Conservation (phyloP, 2,113 vertebrate species). For the Oryctolagus cuniculus region mOryCun1.1 NC_091447.1:59273501-59274000, state of each 20-base stretch:
- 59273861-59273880: no score
- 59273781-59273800: no score
- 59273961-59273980: no score
- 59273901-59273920: no score
- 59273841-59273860: no score
- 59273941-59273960: no score
- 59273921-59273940: no score
- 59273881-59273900: no score
- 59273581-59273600: conserved; percentile 99
- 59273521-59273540: conserved; percentile 98
- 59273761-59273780: neutral
- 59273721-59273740: conserved; percentile 90
- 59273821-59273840: no score
- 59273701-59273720: conserved; percentile 95
- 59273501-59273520: conserved; percentile 98
- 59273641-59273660: conserved; percentile 96
- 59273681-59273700: conserved; percentile 99
- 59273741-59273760: rapidly evolving
- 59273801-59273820: no score
- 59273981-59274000: no score
- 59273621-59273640: conserved; percentile 99
- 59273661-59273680: conserved; percentile 99
- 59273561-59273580: conserved; percentile 90
- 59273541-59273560: conserved; percentile 90
- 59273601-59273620: conserved; percentile 99